A percentile compares a stretch with the other conserved stretches of the same genome.
Evolutionary conservation across 1,140 invertebrate genomes (phyloP).

Genomic region (Pseudobourletiella spinata): DNA sequence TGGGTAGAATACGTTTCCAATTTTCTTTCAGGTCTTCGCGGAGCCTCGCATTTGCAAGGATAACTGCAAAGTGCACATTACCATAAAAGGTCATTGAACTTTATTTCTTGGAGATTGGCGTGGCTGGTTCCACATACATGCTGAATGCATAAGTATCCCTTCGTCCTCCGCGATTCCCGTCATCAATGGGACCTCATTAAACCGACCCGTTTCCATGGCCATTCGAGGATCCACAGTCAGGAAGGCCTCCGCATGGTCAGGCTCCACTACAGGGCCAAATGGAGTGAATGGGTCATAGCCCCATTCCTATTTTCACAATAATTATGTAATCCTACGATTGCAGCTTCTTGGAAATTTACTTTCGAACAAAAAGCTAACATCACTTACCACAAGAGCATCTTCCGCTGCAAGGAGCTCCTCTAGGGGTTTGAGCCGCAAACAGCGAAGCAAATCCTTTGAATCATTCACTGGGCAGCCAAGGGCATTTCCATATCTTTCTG

Average conservation of each 20-base stretch:
- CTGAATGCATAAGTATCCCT: constrained; percentile 19
- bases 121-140: no score
- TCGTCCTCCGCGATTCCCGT: constrained; percentile 16
- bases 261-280: constrained; percentile 1
- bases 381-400: neutral
- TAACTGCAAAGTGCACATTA: constrained; percentile 2
- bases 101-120: no score
- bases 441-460: constrained; percentile 33
- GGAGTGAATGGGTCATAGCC: neutral
- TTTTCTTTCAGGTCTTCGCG: constrained; percentile 12
- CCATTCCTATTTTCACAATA: constrained; percentile 1
- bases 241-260: neutral
- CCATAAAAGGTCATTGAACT: no score
- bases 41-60: constrained; percentile 1
- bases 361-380: no score
- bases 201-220: constrained; percentile 4
- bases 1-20: constrained; percentile 20
- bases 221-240: neutral
- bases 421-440: neutral
- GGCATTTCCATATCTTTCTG: constrained; percentile 39
- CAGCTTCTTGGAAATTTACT: neutral
- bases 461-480: constrained; percentile 33
- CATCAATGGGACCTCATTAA: constrained; percentile 17
- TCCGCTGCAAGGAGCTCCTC: neutral
- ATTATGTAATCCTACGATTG: no score